Conservation (phyloP, 2,888 invertebrate genomes). For the Platerodrilus igneus region DNA sequence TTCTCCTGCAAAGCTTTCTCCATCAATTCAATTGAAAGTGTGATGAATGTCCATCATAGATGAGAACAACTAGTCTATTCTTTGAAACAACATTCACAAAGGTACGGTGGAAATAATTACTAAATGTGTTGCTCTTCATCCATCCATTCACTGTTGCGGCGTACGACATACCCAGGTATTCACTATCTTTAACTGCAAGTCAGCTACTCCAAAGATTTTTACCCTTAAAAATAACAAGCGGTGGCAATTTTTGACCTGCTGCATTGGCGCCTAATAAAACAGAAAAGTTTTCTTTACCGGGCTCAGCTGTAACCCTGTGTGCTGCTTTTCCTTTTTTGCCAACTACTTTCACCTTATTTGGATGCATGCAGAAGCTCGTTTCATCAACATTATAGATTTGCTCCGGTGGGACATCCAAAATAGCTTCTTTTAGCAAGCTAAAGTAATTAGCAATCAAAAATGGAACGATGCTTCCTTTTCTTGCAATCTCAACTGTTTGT, state of each 20-base stretch:
- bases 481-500: slow-evolving; percentile 28
- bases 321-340: slow-evolving; percentile 12
- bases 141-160: no score
- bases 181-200: slow-evolving; percentile 24
- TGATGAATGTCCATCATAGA: no score
- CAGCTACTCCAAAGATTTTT: slow-evolving; percentile 36
- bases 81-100: no score
- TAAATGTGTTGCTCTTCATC: no score
- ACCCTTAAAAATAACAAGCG: slow-evolving; percentile 35
- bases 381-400: slow-evolving; percentile 19
- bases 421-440: slow-evolving; percentile 7
- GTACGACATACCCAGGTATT: slow-evolving; percentile 30
- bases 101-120: no score
- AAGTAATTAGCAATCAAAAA: slow-evolving; percentile 21
- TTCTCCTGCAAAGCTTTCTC: no score
- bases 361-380: slow-evolving; percentile 19
- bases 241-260: slow-evolving; percentile 31
- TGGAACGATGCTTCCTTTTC: slow-evolving; percentile 27
- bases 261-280: slow-evolving; percentile 27
- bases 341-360: slow-evolving; percentile 14
- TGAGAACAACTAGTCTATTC: no score
- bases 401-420: slow-evolving; percentile 5
- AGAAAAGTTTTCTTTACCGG: slow-evolving; percentile 32
- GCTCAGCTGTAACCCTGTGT: slow-evolving; percentile 25
- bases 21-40: no score